These are phyloP conservation scores for Geophilus truncorum DNA, from an alignment of 2,888 invertebrate species.

Conservation along the genomic window DNA sequence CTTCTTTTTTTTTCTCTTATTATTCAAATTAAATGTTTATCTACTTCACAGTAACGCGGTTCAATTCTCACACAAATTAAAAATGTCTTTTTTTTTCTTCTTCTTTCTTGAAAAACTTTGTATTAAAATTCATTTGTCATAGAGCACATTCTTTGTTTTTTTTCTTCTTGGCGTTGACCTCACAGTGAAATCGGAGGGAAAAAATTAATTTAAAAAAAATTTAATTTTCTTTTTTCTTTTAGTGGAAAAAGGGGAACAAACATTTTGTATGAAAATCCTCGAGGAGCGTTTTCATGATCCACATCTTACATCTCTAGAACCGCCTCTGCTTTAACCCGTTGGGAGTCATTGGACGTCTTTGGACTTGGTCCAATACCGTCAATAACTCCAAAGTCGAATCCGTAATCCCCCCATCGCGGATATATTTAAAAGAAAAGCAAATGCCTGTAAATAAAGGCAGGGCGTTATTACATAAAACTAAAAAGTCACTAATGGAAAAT, in stretches of 20 bases:
- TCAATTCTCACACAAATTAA: background rate
- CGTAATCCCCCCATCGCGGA: background rate
- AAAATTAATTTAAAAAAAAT: background rate
- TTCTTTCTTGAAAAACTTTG: background rate
- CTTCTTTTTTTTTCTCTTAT: background rate
- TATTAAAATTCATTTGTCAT: background rate
- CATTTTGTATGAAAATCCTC: conserved; percentile 19
- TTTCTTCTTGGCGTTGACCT: background rate
- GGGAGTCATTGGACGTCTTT: conserved; percentile 7
- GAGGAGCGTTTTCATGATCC: background rate
- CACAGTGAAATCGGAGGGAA: background rate
- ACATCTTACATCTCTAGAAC: background rate
- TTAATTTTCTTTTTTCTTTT: background rate
- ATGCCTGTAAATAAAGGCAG: background rate
- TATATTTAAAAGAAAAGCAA: background rate
- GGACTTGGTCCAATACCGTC: conserved; percentile 19
- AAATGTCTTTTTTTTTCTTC: too few relatives aligned
- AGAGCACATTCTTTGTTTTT: background rate
- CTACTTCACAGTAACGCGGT: background rate
- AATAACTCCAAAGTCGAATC: background rate
- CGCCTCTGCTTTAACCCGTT: background rate
- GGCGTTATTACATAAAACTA: background rate
- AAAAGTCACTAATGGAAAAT: background rate
- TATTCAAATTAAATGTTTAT: background rate
- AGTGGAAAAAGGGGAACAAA: too few relatives aligned